Conservation (phyloP, 2,888 invertebrate genomes). For the Linnaemya tessellans region DNA sequence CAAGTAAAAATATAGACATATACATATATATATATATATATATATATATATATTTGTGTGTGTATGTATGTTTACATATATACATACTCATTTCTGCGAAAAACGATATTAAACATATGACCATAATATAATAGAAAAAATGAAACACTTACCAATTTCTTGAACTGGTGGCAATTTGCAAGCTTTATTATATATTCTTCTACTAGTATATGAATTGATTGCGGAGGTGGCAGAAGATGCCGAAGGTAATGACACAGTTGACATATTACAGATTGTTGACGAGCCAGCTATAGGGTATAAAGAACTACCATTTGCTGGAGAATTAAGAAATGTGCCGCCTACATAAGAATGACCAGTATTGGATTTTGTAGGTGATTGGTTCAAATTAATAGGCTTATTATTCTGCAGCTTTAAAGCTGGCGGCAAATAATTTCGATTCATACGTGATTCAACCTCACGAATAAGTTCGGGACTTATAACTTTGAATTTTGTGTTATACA, state of each 20-base stretch:
- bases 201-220: conserved; percentile 76
- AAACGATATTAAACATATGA: conserved; percentile 50
- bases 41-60: too few relatives aligned
- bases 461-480: conserved; percentile 95
- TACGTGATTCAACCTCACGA: conserved; percentile 94
- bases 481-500: conserved; percentile 78
- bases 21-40: too few relatives aligned
- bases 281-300: conserved; percentile 49
- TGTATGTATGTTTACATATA: too few relatives aligned
- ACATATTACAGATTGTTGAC: conserved; percentile 50
- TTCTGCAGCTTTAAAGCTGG: conserved; percentile 86
- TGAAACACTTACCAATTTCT: conserved; percentile 88
- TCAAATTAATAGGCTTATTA: conserved; percentile 81
- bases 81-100: neutral
- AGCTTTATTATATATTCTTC: conserved; percentile 80
- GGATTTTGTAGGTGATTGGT: conserved; percentile 79
- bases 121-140: conserved; percentile 54
- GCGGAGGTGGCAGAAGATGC: conserved; percentile 75
- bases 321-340: conserved; percentile 72
- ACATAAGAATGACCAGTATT: conserved; percentile 63
- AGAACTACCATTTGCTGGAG: conserved; percentile 56
- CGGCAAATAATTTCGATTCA: conserved; percentile 92
- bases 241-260: conserved; percentile 53
- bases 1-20: neutral
- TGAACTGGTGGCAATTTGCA: conserved; percentile 88